Percentiles rank a stretch among this genome's conserved stretches.
Conservation (phyloP, 2,888 invertebrate genomes). For the Morpho achilles region DNA sequence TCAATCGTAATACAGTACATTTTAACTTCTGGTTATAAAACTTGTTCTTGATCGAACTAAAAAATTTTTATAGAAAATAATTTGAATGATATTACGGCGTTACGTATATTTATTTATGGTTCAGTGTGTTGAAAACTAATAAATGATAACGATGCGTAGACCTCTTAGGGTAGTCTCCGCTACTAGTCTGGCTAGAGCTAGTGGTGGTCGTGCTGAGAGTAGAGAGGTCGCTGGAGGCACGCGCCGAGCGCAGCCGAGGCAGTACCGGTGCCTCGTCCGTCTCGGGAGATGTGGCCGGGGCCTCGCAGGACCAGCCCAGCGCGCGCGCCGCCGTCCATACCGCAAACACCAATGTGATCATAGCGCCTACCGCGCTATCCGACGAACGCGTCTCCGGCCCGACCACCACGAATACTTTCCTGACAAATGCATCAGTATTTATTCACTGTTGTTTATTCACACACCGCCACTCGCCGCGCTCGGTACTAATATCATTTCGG, state of each 20-base stretch:
- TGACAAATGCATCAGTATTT: conserved; percentile 51
- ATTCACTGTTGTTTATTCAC: conserved; percentile 36
- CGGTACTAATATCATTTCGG: conserved; percentile 17
- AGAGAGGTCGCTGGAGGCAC: conserved; percentile 73
- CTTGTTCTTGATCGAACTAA: no score
- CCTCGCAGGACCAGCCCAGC: conserved; percentile 68
- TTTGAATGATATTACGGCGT: no score
- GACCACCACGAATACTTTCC: conserved; percentile 47
- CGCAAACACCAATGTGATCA: conserved; percentile 82
- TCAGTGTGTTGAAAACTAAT: conserved; percentile 6
- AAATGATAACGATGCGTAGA: conserved; percentile 38
- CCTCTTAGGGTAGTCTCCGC: conserved; percentile 68
- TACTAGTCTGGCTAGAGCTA: conserved; percentile 71
- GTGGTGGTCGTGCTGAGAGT: conserved; percentile 72
- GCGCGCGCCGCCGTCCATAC: conserved; percentile 82
- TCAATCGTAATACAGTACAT: no score
- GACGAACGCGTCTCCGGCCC: conserved; percentile 50
- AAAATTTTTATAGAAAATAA: no score
- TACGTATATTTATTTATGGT: background rate
- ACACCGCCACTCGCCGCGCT: conserved; percentile 17
- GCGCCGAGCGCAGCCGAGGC: conserved; percentile 68
- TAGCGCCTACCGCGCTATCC: conserved; percentile 60
- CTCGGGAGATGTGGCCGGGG: conserved; percentile 51
- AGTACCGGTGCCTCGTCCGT: conserved; percentile 63
- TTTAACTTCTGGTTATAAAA: no score